Conservation (phyloP, 1,140 invertebrate genomes). For the Drosophila truncata region DNA sequence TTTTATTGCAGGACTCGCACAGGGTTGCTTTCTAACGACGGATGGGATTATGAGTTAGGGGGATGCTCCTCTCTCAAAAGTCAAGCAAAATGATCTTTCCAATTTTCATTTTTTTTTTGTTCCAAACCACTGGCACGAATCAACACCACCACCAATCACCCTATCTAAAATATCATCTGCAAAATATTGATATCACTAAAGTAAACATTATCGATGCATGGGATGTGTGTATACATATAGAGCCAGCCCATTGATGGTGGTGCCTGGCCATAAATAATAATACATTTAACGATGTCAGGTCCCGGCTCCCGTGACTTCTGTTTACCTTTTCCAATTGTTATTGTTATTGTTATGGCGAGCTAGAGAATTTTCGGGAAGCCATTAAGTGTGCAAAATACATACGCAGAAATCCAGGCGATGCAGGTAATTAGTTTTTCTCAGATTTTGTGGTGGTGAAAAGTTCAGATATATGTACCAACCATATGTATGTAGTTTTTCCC, state of each 20-base stretch:
- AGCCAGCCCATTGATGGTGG: background rate
- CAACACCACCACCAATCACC: slow-evolving; percentile 1
- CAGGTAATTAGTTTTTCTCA: slow-evolving; percentile 6
- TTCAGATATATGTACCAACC: background rate
- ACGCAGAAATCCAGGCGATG: slow-evolving; percentile 6
- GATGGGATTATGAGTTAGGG: background rate
- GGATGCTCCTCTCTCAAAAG: slow-evolving; percentile 45
- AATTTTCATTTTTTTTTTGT: background rate
- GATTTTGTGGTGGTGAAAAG: background rate
- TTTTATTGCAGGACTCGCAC: slow-evolving; percentile 50
- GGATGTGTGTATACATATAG: slow-evolving; percentile 3
- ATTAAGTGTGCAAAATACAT: slow-evolving; percentile 23
- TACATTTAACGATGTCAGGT: slow-evolving; percentile 53
- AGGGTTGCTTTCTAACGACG: slow-evolving; percentile 13
- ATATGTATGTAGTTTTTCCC: too few species aligned
- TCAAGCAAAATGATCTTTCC: slow-evolving; percentile 38
- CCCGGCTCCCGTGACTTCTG: slow-evolving; percentile 8
- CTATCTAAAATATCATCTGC: slow-evolving; percentile 7
- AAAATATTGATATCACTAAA: slow-evolving; percentile 69
- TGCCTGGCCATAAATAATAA: slow-evolving; percentile 61
- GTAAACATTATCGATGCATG: slow-evolving; percentile 52
- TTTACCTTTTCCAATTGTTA: slow-evolving; percentile 30
- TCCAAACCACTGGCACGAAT: slow-evolving; percentile 6
- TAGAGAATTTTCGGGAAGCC: slow-evolving; percentile 18
- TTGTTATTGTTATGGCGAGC: slow-evolving; percentile 22